Evolutionary conservation across 2,888 invertebrate species (phyloP).

Genomic region (Schrankia costaestrigalis): DNA sequence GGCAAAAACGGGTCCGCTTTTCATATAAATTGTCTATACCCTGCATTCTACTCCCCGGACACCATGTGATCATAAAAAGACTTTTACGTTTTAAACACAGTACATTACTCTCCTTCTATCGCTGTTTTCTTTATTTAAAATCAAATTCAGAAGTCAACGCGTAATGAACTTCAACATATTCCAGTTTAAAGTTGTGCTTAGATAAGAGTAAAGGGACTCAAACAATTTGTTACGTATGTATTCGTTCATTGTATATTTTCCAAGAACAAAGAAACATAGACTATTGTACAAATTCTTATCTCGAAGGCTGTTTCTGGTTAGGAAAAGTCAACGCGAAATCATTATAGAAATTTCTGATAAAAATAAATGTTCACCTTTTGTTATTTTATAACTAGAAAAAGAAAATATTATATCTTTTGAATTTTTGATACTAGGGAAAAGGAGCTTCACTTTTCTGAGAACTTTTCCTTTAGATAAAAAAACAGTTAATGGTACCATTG

Average conservation of each 20-base stretch:
- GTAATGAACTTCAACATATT: slow-evolving; percentile 4
- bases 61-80: not conserved
- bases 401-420: no score
- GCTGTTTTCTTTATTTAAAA: not conserved
- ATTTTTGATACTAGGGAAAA: no score
- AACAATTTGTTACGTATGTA: no score
- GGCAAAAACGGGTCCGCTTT: slow-evolving; percentile 69
- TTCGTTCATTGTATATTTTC: slow-evolving; percentile 45
- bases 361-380: not conserved
- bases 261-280: slow-evolving; percentile 47
- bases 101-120: slow-evolving; percentile 4
- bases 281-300: slow-evolving; percentile 43
- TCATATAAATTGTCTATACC: slow-evolving; percentile 59
- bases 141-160: not conserved
- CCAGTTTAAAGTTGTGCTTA: not conserved
- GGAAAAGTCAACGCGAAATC: slow-evolving; percentile 20
- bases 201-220: slow-evolving; percentile 17
- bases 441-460: no score
- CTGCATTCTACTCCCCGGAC: slow-evolving; percentile 15
- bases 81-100: not conserved
- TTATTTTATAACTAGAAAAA: no score
- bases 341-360: slow-evolving; percentile 1
- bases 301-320: no score
- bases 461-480: no score
- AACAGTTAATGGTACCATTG: no score